Percentiles rank a stretch among this genome's conserved stretches.
Evolutionary conservation across 2,113 vertebrate species (phyloP).

Genomic region (Mormoops blainvillei): DNA sequence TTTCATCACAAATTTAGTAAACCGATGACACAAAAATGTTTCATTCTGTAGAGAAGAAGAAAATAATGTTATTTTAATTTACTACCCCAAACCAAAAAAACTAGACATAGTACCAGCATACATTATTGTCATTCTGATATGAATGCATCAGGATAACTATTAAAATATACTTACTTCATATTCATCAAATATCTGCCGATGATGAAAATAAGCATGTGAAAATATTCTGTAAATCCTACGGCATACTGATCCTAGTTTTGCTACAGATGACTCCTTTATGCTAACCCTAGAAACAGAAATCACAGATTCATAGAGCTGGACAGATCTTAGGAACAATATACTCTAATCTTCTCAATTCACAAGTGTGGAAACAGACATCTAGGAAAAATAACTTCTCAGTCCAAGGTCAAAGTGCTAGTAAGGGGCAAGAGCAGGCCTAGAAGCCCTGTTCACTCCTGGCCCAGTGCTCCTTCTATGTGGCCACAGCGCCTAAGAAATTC

Average conservation of each 20-base stretch:
- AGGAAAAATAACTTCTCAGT: not conserved
- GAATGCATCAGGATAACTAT: not conserved
- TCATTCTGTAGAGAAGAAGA: constrained; percentile 86
- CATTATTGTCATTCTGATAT: not conserved
- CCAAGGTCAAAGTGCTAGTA: not conserved
- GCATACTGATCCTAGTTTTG: constrained; percentile 98
- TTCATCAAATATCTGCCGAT: constrained; percentile 99
- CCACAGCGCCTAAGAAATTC: not conserved
- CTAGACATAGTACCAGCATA: not conserved
- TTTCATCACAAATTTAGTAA: constrained; percentile 99
- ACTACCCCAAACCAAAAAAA: constrained; percentile 22
- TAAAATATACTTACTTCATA: constrained; percentile 90
- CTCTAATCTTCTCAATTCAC: not conserved
- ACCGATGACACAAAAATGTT: constrained; percentile 98
- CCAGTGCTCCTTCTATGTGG: not conserved
- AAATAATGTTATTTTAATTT: constrained; percentile 46
- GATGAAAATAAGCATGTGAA: constrained; percentile 98
- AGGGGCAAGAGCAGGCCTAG: not conserved
- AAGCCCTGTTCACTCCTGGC: not conserved
- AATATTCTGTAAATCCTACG: constrained; percentile 99
- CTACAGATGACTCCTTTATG: constrained; percentile 99
- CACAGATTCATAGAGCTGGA: not conserved
- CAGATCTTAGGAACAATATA: not conserved
- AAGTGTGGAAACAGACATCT: not conserved
- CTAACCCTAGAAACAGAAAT: constrained; percentile 89